Percentiles rank a stretch among this genome's conserved stretches.
Conservation (phyloP, 2,797 vertebrate genomes). For the Melanotaenia nigrans region DNA sequence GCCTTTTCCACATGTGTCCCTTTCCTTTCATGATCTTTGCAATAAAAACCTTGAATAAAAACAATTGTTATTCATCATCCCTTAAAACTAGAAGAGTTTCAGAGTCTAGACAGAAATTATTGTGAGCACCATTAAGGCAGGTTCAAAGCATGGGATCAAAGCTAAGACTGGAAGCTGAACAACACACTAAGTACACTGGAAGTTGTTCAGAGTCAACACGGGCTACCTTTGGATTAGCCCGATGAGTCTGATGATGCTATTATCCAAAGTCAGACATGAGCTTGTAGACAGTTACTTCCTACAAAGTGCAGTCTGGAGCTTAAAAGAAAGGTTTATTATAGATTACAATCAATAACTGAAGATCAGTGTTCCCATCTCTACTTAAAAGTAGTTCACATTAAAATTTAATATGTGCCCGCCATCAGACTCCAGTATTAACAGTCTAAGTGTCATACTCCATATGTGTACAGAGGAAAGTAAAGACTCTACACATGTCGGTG, state of each 20-base stretch:
- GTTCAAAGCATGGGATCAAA: constrained; percentile 57
- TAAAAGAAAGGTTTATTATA: constrained; percentile 6
- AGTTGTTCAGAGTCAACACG: constrained; percentile 11
- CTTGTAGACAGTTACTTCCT: neutral
- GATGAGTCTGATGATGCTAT: constrained; percentile 13
- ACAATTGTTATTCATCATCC: constrained; percentile 8
- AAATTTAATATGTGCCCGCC: too few relatives aligned
- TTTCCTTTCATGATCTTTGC: constrained; percentile 13
- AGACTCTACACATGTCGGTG: too few relatives aligned
- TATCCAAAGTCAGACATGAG: constrained; percentile 21
- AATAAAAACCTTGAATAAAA: constrained; percentile 9
- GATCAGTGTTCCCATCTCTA: neutral
- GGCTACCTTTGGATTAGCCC: constrained; percentile 4
- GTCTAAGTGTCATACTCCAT: too few relatives aligned
- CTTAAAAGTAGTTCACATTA: neutral
- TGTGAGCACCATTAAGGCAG: constrained; percentile 15
- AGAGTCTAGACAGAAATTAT: constrained; percentile 33
- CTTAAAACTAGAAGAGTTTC: constrained; percentile 9
- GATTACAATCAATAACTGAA: neutral
- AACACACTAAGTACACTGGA: constrained; percentile 18
- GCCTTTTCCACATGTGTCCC: neutral
- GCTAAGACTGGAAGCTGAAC: constrained; percentile 24
- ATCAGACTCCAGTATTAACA: too few relatives aligned
- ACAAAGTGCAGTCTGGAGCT: neutral
- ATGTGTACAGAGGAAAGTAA: too few relatives aligned